Evolutionary conservation across 2,888 invertebrate species (phyloP).

Genomic region (Callimorpha dominula): DNA sequence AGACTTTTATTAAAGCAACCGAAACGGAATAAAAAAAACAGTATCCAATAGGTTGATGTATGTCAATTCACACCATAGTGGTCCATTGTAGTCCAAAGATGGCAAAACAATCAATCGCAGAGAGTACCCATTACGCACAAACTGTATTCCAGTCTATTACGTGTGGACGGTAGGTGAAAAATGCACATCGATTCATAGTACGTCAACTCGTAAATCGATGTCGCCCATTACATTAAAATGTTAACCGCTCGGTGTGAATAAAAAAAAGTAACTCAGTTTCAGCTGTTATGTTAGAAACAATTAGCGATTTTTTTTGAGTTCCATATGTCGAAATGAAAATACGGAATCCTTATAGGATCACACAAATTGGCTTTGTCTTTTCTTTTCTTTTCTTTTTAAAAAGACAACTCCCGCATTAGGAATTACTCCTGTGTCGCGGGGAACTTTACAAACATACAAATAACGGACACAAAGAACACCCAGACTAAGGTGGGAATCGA

Average conservation of each 20-base stretch:
- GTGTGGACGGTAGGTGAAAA: conserved; percentile 9
- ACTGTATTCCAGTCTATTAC: background rate
- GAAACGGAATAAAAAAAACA: conserved; percentile 4
- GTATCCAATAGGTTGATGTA: conserved; percentile 1
- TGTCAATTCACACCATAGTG: conserved; percentile 5
- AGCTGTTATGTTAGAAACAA: background rate
- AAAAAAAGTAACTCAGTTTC: background rate
- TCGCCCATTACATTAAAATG: background rate
- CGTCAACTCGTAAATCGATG: conserved; percentile 9
- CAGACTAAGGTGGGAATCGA: no score
- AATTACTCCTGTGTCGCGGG: no score
- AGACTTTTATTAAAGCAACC: background rate
- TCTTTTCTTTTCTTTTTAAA: no score
- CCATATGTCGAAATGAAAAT: no score
- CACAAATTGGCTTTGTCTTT: no score
- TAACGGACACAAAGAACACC: no score
- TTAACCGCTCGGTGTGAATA: no score
- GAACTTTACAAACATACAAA: no score
- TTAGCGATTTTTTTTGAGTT: background rate
- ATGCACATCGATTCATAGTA: conserved; percentile 17
- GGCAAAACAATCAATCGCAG: conserved; percentile 17
- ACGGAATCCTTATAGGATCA: no score
- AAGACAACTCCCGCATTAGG: no score
- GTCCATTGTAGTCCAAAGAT: conserved; percentile 6
- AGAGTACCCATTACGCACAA: conserved; percentile 15